Evolutionary conservation across 2,797 vertebrate species (phyloP).

Genomic region (Melanotaenia boesemani): DNA sequence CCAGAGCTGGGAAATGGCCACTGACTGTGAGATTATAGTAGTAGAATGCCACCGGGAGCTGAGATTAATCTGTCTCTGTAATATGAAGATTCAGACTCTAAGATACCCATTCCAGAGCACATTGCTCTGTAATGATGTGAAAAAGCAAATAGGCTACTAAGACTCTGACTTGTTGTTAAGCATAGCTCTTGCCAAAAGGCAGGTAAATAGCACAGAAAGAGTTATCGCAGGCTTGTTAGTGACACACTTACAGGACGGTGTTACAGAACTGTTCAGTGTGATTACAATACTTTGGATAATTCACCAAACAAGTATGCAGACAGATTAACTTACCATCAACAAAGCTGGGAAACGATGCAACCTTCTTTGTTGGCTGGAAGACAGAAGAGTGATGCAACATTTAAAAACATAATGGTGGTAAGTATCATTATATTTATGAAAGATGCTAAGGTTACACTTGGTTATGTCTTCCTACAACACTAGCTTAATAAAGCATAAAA

Average conservation of each 20-base stretch:
- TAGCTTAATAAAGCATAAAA: background rate
- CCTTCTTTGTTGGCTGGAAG: conserved; percentile 92
- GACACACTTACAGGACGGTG: conserved; percentile 10
- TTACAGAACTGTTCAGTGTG: conserved; percentile 23
- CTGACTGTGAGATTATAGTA: conserved; percentile 50
- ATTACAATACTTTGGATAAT: conserved; percentile 57
- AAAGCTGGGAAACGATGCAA: conserved; percentile 96
- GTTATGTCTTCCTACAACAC: background rate
- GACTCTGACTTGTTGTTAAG: conserved; percentile 41
- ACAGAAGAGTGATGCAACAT: conserved; percentile 44
- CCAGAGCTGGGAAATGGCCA: conserved; percentile 51
- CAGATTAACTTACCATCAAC: conserved; percentile 92
- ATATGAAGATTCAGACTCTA: conserved; percentile 73
- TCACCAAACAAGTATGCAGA: conserved; percentile 43
- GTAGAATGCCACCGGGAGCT: conserved; percentile 35
- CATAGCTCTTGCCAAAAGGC: conserved; percentile 40
- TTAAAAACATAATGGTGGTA: conserved; percentile 6
- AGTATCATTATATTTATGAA: conserved; percentile 2
- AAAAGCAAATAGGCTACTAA: conserved; percentile 43
- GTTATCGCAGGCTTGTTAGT: conserved; percentile 4
- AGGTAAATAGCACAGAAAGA: conserved; percentile 18
- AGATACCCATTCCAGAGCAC: conserved; percentile 60
- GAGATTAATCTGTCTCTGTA: conserved; percentile 70
- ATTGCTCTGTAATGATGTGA: conserved; percentile 60
- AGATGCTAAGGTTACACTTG: background rate